Evolutionary conservation across 2,113 vertebrate species (phyloP), one percentile per base, ranked within the genome.

Genomic region (Callopanchax toddi): DNA sequence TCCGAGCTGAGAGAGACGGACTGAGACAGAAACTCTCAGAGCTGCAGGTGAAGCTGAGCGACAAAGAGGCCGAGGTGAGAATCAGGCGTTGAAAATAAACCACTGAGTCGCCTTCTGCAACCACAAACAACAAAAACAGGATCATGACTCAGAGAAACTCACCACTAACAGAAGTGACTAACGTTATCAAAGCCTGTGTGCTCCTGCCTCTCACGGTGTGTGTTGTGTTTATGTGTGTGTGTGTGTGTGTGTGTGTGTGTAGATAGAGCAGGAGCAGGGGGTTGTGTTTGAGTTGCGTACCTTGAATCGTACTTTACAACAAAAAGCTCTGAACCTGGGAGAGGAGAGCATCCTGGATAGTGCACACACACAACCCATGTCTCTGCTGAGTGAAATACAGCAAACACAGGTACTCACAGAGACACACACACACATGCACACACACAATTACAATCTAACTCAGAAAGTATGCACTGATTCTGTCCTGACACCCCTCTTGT

Each of bases 261-360:
- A 93, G 92, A 57, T 93, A 66, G 91, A 92, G 80, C 92, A 91
- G 87, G 90, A 93, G 73, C 90, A 92, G 78, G 91, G 91, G 51
- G 73, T 81, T 64, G 75, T 87, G 67, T 93, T 93, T 88, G 91
- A 93, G 89, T 81, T 93, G 67, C 86, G 89, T 26, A 91, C 90
- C 12, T 60, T 90, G 70, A 92, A 91, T 76, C 89, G 67, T 48
- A 88, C 87, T 53, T 87, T 93, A 20, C 90, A 90, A 77, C 86
- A 87, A 72, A 92, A 76, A 62, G 62, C 87, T 64, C 83, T 90
- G 60, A 82, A 68, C 50, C 63, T 89, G 26, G 91, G 91, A 62
- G 92, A 92, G 32, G 91, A 92, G n/a, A 79, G 70, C 76, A 52
- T 86, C 67, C 77, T 91, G 68, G 83, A 86, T 45, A 80, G 68